phyloP scores from a whole-genome alignment of 2,888 invertebrate genomes.

The Volucella bombylans region DNA sequence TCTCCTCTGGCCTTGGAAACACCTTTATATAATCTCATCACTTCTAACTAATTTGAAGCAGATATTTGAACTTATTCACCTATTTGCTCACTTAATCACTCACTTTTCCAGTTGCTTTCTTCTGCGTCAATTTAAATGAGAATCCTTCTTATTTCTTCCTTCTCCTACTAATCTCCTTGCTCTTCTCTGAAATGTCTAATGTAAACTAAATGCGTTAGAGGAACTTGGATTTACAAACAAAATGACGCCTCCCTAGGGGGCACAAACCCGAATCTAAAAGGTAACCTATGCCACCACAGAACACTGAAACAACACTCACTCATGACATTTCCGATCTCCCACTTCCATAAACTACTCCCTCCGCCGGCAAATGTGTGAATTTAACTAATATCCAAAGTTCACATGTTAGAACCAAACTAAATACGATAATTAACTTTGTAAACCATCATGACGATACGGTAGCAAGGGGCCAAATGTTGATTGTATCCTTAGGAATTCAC shows the following conservation, averaged over 20 bases:
- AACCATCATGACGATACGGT: conserved; percentile 44
- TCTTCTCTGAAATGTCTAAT: conserved; percentile 10
- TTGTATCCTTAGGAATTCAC: conserved; percentile 21
- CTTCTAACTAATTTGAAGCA: conserved; percentile 33
- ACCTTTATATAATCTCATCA: neutral
- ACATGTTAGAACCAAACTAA: conserved; percentile 70
- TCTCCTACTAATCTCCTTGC: neutral
- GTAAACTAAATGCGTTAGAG: conserved; percentile 44
- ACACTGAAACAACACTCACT: neutral
- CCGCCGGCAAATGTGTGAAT: conserved; percentile 67
- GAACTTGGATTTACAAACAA: neutral
- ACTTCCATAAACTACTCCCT: neutral
- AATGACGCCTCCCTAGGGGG: too few species aligned
- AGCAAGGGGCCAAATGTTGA: neutral
- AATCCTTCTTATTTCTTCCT: neutral
- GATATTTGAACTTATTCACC: conserved; percentile 18
- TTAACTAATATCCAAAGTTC: conserved; percentile 73
- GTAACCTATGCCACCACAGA: too few species aligned
- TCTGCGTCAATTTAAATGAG: conserved; percentile 43
- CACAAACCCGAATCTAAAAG: too few species aligned
- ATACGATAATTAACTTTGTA: conserved; percentile 74
- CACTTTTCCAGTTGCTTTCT: conserved; percentile 47
- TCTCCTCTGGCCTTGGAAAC: too few species aligned
- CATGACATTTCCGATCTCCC: neutral
- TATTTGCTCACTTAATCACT: conserved; percentile 56